Evolutionary conservation across 1,140 invertebrate genomes (phyloP), one percentile per base, ranked within the genome.

Genomic region (Cotesia chilonis): DNA sequence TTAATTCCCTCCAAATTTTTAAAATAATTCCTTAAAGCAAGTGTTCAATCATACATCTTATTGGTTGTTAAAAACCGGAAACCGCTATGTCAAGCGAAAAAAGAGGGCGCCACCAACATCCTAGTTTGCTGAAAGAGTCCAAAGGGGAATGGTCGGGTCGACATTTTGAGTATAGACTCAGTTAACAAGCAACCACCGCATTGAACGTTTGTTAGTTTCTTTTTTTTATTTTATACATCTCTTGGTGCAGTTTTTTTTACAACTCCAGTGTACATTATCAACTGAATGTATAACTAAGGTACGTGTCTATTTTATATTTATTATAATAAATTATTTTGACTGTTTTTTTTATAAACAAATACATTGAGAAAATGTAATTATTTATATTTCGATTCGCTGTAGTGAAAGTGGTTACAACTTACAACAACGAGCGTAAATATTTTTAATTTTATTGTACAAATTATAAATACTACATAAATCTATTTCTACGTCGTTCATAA

Each of bases 101-200:
- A 20, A 6, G 57, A 59, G 57, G 57, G 57, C 57, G 57, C 57
- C 28, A 4, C 14, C 1, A 6, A 28, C 20, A 59, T 59, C 57
- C 57, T 20, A 3, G 17, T 1, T 36, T 47, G 14, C 57, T 59
- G 57, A 20, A 14, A 55, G 9, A 4, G 20, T 17, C 14, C 7
- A 59, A 17, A 59, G 20, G 17, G 57, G 57, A 59, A 59, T 20
- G 17, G 57, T 28, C 57, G 57, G 4, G 57, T 28, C 57, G 57
- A 59, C 57, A 59, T 59, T 59, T 59, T 59, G 57, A 17, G 57
- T 59, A 4, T 3, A 59, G 57, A 59, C 20, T 59, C 20, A 28
- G 57, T 47, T 47, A 59, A 28, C 20, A 28, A 7, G 7, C 28
- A 0, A 9, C 28, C 6, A 5, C 20, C 4, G 57, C n/a, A 47